phyloP scores from a whole-genome alignment of 2,797 vertebrate species.

The Corythornis leucogaster region DNA sequence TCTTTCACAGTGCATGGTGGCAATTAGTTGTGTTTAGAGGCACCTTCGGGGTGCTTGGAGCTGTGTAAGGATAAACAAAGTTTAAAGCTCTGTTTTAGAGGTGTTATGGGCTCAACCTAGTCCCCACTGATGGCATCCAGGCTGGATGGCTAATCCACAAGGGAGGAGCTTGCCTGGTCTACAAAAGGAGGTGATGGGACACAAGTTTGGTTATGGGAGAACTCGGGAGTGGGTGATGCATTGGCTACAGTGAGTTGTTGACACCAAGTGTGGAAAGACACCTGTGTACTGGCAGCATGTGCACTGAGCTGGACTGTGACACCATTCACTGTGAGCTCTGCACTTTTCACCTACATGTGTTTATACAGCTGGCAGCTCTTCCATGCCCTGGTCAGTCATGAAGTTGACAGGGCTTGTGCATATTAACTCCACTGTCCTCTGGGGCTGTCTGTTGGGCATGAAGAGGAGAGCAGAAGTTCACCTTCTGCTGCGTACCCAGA shows the following conservation, averaged over 20 bases:
- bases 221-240: accelerated
- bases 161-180: background rate
- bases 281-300: background rate
- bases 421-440: background rate
- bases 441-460: background rate
- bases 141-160: background rate
- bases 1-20: background rate
- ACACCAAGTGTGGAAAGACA: background rate
- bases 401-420: accelerated
- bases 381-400: accelerated
- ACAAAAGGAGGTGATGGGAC: background rate
- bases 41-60: background rate
- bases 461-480: background rate
- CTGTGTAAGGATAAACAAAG: background rate
- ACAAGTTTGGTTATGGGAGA: background rate
- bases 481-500: background rate
- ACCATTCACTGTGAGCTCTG: background rate
- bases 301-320: background rate
- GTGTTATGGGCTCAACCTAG: background rate
- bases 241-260: background rate
- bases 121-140: background rate
- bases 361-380: background rate
- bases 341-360: background rate
- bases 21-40: constrained; percentile 35
- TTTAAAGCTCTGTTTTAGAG: background rate